Evolutionary conservation across 2,888 invertebrate species (phyloP), one percentile per base, ranked within the genome.

Genomic region (Zelleria hepariella): DNA sequence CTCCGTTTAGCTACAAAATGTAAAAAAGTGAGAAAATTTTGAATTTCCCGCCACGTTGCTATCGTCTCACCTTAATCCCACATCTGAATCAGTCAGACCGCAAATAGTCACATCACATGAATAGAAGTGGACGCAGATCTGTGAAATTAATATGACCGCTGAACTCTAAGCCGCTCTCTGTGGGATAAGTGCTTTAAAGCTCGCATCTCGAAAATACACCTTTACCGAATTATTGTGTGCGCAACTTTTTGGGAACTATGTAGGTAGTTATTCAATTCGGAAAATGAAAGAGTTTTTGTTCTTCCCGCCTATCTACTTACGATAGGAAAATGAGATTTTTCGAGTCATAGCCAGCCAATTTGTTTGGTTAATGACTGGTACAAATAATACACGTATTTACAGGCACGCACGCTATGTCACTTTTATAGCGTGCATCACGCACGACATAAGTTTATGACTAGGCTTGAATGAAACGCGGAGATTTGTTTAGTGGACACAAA

Each of bases 211-310:
- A 42, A 2, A 42, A 42, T 10, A 15, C 3, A 42, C 10, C 32
- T 42, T 15, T 42, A 42, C 2, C 32, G 32, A 10, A 10, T 42
- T 15, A 10, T 42, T 42, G 32, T 42, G 4, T 42, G 15, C 15
- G 15, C 32, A 42, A 42, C 32, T 42, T 42, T 42, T 42, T 15
- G 32, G 32, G 15, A 42, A 62, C 60, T 60, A n/a, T n/a, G n/a
- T n/a, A n/a, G n/a, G n/a, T n/a, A 42, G 32, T 78, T 80, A 79
- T 75, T 75, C 78, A 77, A 76, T 77, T 73, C 69, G 66, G 69
- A 70, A 72, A 78, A 77, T 74, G 71, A 75, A 77, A 74, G 69
- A 74, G 69, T 62, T 58, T 61, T 60, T 63, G 62, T 59, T 62
- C 59, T 59, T 55, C 47, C 55, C 52, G 25, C 8, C 58, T 59